Evolutionary conservation across 2,888 invertebrate species (phyloP).

Genomic region (Dolichopus griseipennis): DNA sequence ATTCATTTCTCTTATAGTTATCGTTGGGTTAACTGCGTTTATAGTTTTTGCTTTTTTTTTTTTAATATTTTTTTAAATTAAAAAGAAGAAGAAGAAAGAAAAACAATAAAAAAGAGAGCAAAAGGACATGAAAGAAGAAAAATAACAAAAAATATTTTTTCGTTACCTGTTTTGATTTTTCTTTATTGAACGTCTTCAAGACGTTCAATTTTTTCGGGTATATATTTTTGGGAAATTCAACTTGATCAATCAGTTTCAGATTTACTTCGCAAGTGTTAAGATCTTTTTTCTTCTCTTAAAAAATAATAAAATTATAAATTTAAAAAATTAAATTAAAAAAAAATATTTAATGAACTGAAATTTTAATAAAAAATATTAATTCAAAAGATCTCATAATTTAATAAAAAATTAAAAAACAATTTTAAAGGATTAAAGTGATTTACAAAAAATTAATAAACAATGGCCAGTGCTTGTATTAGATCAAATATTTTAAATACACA

Average conservation of each 20-base stretch:
- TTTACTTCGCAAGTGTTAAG: conserved; percentile 29
- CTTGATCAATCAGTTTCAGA: conserved; percentile 3
- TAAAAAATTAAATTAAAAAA: neutral
- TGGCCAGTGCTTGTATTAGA: conserved; percentile 27
- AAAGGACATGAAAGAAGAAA: conserved; percentile 7
- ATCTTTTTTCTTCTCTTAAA: conserved; percentile 24
- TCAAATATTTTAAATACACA: conserved; percentile 15
- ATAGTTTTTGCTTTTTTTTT: neutral
- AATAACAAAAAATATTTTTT: neutral
- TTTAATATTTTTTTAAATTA: neutral
- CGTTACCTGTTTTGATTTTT: neutral
- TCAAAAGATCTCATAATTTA: conserved; percentile 11
- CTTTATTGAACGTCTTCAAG: neutral
- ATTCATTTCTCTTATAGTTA: conserved; percentile 50
- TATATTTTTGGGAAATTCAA: neutral
- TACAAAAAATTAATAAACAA: conserved; percentile 17
- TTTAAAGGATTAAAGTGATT: conserved; percentile 14
- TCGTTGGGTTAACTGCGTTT: conserved; percentile 30
- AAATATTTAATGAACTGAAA: neutral
- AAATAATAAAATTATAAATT: conserved; percentile 10
- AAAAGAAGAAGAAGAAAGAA: neutral
- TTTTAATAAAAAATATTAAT: conserved; percentile 7
- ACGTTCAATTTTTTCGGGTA: neutral
- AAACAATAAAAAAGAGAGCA: neutral
- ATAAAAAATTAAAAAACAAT: conserved; percentile 16